Conservation (phyloP, 2,113 vertebrate species). For the Caretta caretta region DNA sequence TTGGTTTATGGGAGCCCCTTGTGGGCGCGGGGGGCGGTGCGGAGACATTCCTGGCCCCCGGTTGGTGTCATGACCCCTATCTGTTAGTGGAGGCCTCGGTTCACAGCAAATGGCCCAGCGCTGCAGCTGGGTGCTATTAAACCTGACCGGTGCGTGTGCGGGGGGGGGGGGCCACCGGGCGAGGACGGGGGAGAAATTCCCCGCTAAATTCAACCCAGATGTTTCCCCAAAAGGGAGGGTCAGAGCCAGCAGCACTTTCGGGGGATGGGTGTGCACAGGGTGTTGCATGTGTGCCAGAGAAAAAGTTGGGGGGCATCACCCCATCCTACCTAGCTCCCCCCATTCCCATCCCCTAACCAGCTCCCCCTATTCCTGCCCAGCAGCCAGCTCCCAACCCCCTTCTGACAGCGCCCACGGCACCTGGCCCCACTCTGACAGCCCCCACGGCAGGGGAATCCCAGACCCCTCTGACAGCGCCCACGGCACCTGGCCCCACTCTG, state of each 20-base stretch:
- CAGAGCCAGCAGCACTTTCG: background rate
- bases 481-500: too few species aligned
- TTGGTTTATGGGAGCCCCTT: slow-evolving; percentile 7
- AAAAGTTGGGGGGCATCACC: background rate
- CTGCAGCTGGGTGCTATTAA: slow-evolving; percentile 72
- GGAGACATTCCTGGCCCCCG: background rate
- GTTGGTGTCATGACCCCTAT: slow-evolving; percentile 50
- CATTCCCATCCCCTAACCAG: background rate
- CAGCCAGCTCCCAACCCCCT: slow-evolving; percentile 43
- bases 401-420: too few species aligned
- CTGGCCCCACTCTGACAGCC: background rate
- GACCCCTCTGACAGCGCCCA: too few species aligned
- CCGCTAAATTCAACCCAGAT: slow-evolving; percentile 62
- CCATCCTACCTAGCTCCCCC: background rate
- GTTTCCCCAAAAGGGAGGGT: background rate
- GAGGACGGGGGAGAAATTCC: slow-evolving; percentile 22
- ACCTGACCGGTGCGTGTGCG: slow-evolving; percentile 20
- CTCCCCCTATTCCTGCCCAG: slow-evolving; percentile 43
- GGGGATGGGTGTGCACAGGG: background rate
- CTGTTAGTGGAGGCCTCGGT: slow-evolving; percentile 32
- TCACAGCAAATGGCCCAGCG: slow-evolving; percentile 44
- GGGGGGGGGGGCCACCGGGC: background rate
- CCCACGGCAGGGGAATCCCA: too few species aligned
- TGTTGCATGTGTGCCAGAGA: background rate
- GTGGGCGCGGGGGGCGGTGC: background rate